phyloP scores from a whole-genome alignment of 2,113 vertebrate genomes.

The Sinocyclocheilus rhinocerous region DNA sequence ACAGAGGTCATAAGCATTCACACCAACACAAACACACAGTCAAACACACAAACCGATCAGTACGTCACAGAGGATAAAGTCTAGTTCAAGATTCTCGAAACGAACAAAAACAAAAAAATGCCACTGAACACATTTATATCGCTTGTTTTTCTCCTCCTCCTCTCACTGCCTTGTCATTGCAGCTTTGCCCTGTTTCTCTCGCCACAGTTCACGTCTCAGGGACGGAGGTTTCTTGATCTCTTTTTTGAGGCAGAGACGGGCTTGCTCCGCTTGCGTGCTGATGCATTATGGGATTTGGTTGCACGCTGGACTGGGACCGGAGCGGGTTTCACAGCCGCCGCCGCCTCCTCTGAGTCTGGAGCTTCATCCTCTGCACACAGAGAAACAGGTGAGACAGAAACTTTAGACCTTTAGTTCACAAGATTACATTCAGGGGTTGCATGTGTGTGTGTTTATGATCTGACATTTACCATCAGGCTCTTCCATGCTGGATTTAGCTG shows the following conservation, averaged over 20 bases:
- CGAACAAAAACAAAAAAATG: conserved; percentile 39
- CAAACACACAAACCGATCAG: conserved; percentile 24
- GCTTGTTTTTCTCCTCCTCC: neutral
- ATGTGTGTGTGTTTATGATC: neutral
- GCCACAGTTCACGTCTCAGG: conserved; percentile 29
- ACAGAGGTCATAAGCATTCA: neutral
- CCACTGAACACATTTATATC: conserved; percentile 41
- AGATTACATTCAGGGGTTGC: neutral
- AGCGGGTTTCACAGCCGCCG: conserved; percentile 48
- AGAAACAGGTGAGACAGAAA: neutral
- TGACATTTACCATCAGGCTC: conserved; percentile 69
- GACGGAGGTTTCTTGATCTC: conserved; percentile 50
- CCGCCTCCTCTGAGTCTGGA: conserved; percentile 67
- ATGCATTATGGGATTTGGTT: conserved; percentile 44
- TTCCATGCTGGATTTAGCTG: conserved; percentile 66
- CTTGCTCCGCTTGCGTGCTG: conserved; percentile 55
- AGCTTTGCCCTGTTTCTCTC: conserved; percentile 24
- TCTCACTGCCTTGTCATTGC: conserved; percentile 34
- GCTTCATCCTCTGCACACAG: conserved; percentile 62
- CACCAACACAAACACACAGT: neutral
- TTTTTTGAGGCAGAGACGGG: conserved; percentile 46
- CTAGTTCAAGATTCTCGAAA: conserved; percentile 47
- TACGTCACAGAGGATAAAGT: conserved; percentile 42
- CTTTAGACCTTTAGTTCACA: neutral
- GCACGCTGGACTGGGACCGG: conserved; percentile 49